Base-by-base conservation (phyloP, 2,888 invertebrate species). In the Vesta saturnalis region DNA sequence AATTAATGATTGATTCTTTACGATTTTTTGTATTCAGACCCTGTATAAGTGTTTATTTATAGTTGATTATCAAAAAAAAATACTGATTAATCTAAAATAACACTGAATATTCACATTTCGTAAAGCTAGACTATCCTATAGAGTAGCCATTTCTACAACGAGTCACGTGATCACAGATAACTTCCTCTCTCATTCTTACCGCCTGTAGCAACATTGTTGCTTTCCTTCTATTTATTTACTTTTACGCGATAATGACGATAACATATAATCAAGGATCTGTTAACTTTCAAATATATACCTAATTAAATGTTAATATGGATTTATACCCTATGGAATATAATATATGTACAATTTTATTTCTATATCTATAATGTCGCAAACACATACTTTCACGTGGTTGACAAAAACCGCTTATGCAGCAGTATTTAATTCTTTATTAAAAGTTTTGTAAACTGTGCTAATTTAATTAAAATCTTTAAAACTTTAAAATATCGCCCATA, bases 81-180 rank as follows among this genome's bases (percentile, higher is more conserved):
- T n/a, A 60, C 56, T 56, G 19, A 21, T 47, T 49, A 52, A 60
- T 23, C 47, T 30, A 61, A 55, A 60, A 52, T 43, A 47, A 54
- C 49, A 62, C 55, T n/a, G 19, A 62, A 66, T 56, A 39, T 55
- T 60, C 60, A 62, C 69, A 67, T 72, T 62, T 67, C 68, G 64
- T 64, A 60, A 67, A 63, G 63, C 57, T 69, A 64, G 39, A 55
- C 60, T 66, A 64, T 60, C 58, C 74, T 74, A 74, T 70, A 72
- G 62, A 66, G 75, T 72, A 70, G 76, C 77, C 77, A 77, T 77
- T 63, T 73, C 73, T 75, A 73, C 75, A 76, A 72, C 70, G 70
- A 49, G 64, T 77, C 76, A 76, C 76, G 76, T 75, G 75, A 72
- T 61, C 47, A 10, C 21, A 46, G 47, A 56, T 62, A 64, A 58